Evolutionary conservation across 2,888 invertebrate species (phyloP).

Genomic region (Fissipunctia ypsillon): DNA sequence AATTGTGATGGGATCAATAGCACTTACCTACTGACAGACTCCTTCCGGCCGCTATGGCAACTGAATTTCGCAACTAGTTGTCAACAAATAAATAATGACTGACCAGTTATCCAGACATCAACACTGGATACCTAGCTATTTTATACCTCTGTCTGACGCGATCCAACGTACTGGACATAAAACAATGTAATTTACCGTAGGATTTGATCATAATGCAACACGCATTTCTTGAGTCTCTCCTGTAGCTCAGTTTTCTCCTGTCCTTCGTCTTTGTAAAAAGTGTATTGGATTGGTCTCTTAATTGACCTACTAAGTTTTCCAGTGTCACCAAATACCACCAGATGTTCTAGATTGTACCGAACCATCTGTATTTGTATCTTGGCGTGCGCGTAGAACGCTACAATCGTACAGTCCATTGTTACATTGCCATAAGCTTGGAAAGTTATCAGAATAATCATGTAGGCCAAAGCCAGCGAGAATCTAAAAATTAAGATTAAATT

Average conservation of each 20-base stretch:
- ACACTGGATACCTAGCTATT: neutral
- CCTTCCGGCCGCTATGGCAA: too few relatives aligned
- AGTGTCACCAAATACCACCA: slow-evolving; percentile 64
- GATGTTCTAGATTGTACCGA: slow-evolving; percentile 78
- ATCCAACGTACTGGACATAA: neutral
- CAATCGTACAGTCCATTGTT: slow-evolving; percentile 84
- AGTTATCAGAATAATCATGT: slow-evolving; percentile 76
- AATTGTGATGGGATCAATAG: neutral
- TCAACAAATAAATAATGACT: too few relatives aligned
- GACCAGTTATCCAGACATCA: neutral
- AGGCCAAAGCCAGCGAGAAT: slow-evolving; percentile 75
- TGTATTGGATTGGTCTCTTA: slow-evolving; percentile 47
- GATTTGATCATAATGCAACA: slow-evolving; percentile 79
- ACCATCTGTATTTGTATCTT: slow-evolving; percentile 81
- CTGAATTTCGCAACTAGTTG: too few relatives aligned
- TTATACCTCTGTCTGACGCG: neutral
- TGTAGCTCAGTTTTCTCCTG: slow-evolving; percentile 67
- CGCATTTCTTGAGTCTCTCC: slow-evolving; percentile 75
- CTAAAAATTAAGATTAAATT: slow-evolving; percentile 71
- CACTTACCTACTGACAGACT: neutral
- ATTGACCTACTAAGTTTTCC: slow-evolving; percentile 52
- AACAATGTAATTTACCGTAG: slow-evolving; percentile 72
- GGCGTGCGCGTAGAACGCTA: slow-evolving; percentile 81
- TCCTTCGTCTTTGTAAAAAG: slow-evolving; percentile 64
- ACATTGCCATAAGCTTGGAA: slow-evolving; percentile 82